phyloP scores from a whole-genome alignment of 2,888 invertebrate species.

The Ophion ellenae region DNA sequence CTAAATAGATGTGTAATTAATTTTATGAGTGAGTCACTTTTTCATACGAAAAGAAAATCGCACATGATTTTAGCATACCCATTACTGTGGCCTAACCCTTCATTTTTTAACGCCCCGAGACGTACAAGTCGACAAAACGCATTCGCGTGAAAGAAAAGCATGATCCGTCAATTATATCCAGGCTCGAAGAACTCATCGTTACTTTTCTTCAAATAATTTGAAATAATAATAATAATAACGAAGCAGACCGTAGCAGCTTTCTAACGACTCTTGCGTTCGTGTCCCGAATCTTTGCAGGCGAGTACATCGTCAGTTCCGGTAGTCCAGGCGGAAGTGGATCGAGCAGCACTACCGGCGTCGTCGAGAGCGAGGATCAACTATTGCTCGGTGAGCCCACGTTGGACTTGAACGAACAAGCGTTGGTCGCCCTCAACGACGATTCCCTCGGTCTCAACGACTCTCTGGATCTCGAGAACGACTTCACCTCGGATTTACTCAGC shows the following conservation, averaged over 20 bases:
- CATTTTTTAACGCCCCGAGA: too few species aligned
- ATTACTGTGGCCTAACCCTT: too few species aligned
- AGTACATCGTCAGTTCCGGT: slow-evolving; percentile 82
- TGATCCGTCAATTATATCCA: neutral
- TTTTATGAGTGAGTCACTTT: too few species aligned
- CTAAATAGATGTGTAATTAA: too few species aligned
- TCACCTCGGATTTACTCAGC: slow-evolving; percentile 78
- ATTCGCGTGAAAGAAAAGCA: neutral
- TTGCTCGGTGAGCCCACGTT: slow-evolving; percentile 75
- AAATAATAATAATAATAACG: neutral
- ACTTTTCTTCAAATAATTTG: neutral
- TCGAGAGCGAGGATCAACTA: slow-evolving; percentile 70
- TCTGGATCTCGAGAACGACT: slow-evolving; percentile 81
- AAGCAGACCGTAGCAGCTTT: neutral
- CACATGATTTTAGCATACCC: too few species aligned
- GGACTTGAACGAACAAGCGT: slow-evolving; percentile 74
- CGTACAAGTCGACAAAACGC: neutral
- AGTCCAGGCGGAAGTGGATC: slow-evolving; percentile 71
- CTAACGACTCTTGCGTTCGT: slow-evolving; percentile 16
- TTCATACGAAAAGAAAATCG: too few species aligned
- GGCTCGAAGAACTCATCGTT: neutral
- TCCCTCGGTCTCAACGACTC: slow-evolving; percentile 79
- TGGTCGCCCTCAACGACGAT: slow-evolving; percentile 79
- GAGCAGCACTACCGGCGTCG: slow-evolving; percentile 63
- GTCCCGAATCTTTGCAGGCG: slow-evolving; percentile 77